These are phyloP conservation scores for Pangasius djambal DNA, from an alignment of 2,797 vertebrate species.

Conservation along the genomic window DNA sequence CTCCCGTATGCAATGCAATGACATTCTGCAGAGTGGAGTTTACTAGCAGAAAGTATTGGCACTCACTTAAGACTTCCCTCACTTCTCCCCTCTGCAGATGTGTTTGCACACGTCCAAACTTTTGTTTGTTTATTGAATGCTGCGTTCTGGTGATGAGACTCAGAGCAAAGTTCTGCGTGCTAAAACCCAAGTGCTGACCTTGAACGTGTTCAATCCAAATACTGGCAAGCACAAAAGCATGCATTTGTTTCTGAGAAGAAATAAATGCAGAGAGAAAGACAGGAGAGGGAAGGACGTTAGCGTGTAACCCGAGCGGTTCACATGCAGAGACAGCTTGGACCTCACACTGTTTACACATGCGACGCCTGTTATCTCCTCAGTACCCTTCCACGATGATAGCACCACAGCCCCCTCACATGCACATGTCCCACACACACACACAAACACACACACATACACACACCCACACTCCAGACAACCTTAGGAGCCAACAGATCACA, in stretches of 20 bases:
- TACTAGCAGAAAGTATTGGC: slow-evolving; percentile 4
- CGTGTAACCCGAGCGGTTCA: background rate
- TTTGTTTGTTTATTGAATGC: slow-evolving; percentile 41
- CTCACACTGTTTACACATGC: slow-evolving; percentile 51
- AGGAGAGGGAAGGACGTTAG: background rate
- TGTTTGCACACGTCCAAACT: slow-evolving; percentile 19
- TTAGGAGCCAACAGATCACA: slow-evolving; percentile 56
- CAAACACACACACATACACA: slow-evolving; percentile 14
- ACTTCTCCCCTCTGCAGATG: background rate
- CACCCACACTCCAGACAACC: slow-evolving; percentile 54
- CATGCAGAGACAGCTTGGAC: slow-evolving; percentile 27
- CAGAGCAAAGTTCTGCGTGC: slow-evolving; percentile 53
- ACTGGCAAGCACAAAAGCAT: background rate
- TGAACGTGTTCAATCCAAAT: slow-evolving; percentile 40
- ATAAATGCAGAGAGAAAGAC: background rate
- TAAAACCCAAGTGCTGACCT: slow-evolving; percentile 45
- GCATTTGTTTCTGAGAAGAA: slow-evolving; percentile 13
- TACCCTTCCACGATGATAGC: slow-evolving; percentile 39
- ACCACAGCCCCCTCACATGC: slow-evolving; percentile 48
- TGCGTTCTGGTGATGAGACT: slow-evolving; percentile 46
- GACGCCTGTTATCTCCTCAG: slow-evolving; percentile 25
- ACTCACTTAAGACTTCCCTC: background rate
- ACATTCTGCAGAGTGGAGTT: background rate
- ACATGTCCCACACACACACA: slow-evolving; percentile 36
- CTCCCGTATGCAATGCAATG: background rate